Evolutionary conservation across 1,140 invertebrate species (phyloP), one percentile per base, ranked within the genome.

Genomic region (Dendroctonus valens): DNA sequence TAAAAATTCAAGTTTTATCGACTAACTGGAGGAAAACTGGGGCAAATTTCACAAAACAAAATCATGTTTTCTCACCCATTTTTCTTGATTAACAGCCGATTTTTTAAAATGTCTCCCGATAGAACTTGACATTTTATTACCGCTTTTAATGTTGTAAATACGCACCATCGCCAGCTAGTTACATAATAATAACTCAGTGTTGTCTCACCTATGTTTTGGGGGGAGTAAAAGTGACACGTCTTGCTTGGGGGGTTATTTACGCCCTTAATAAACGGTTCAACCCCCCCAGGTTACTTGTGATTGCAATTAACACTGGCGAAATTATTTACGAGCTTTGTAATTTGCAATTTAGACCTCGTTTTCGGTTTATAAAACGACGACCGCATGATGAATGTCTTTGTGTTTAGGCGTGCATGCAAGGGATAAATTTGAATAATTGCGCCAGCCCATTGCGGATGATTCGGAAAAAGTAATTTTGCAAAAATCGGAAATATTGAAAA

Each of bases 271-370:
- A 68, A 68, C 66, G 66, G 66, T 57, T 68, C 44, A 12, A 58
- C 50, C 57, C 63, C 65, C 66, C 66, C 66, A 44, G 65, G 66
- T 68, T 68, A 68, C 66, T 68, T 68, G 66, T 68, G 66, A 68
- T 68, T 68, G 66, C 66, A 68, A 68, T 68, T 68, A 68, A 68
- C 66, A 68, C 52, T 51, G 59, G 52, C 54, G 66, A 68, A 68
- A 68, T 68, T 68, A 68, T 68, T 68, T 68, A 68, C 66, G 66
- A 58, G 66, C 66, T 68, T 62, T 68, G 66, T 68, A 68, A 68
- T 68, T 68, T 68, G 66, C 66, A 68, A 68, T 68, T 68, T 68
- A 62, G 51, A 46, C 66, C 52, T 68, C 66, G 66, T 68, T 68
- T 68, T 68, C 53, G 66, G 66, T 68, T 68, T 62, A 62, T 57